A percentile compares a stretch with the other conserved stretches of the same genome.
Conservation (phyloP, 2,888 invertebrate species). For the Torymus tubicola region DNA sequence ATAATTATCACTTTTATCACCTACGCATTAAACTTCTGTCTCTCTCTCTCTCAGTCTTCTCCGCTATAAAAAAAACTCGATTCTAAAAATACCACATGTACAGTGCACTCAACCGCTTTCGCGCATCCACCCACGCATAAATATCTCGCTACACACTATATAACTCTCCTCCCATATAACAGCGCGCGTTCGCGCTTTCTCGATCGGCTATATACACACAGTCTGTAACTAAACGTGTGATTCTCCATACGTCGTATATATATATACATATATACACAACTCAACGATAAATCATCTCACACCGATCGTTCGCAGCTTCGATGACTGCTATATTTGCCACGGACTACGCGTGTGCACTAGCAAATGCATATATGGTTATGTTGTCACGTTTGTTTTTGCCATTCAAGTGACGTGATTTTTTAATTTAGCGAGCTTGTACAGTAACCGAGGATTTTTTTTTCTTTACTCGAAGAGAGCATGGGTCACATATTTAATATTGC, state of each 20-base stretch:
- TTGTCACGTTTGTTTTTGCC: not conserved
- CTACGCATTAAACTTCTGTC: no score
- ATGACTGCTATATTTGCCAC: constrained; percentile 43
- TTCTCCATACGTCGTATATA: not conserved
- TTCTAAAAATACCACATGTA: not conserved
- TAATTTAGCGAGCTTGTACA: not conserved
- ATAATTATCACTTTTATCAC: no score
- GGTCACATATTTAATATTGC: no score
- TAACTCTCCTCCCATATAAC: not conserved
- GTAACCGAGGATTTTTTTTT: no score
- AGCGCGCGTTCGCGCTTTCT: not conserved
- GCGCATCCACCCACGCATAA: constrained; percentile 7
- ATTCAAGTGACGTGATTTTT: not conserved
- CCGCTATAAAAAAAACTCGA: no score
- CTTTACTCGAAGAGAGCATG: no score
- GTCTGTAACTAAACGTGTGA: not conserved
- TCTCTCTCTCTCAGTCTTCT: no score
- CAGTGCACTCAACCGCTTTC: not conserved
- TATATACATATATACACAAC: not conserved
- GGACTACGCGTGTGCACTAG: not conserved
- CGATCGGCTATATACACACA: not conserved
- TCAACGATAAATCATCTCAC: constrained; percentile 32
- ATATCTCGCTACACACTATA: not conserved
- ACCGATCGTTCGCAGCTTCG: constrained; percentile 23
- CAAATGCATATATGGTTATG: no score